Base-by-base conservation (phyloP, 1,140 invertebrate genomes). In the Tetraneura akinire region DNA sequence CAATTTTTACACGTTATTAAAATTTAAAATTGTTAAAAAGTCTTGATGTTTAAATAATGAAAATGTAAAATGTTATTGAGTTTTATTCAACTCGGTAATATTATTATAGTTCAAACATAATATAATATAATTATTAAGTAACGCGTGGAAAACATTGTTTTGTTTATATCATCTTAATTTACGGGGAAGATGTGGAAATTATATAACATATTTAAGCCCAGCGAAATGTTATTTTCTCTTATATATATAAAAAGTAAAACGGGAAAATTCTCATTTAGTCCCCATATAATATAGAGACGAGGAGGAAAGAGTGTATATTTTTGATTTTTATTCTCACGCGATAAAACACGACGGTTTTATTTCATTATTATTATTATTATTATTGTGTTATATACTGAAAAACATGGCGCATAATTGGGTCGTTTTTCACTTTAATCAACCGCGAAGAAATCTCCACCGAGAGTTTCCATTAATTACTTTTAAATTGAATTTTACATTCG, bases 401-500 rank as follows among this genome's bases (percentile, higher is more conserved):
- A 62, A 78, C 60, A 51, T 29, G 49, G 29, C 74, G 29, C 37
- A 64, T 64, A 55, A 81, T 55, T 47, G 60, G 47, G 62, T 64
- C 45, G 74, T 80, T 81, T 45, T 60, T 64, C 60, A 62, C 42
- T 64, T 62, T 76, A 81, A 73, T 74, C 21, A 76, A 66, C 81
- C 57, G 49, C 55, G 57, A 70, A 76, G 42, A 64, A 51, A 60
- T 68, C 49, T 53, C 49, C 29, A 26, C 74, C 29, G 26, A 80
- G 21, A 57, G 47, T 76, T 76, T 81, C 42, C 55, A 64, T 62
- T 47, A 64, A 62, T 76, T 80, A 74, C 81, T 76, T 81, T 80
- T 66, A 78, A 78, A 76, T 76, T 76, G n/a, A 76, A 76, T 76
- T 78, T 78, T 60, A 47, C 42, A 78, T 78, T 78, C 21, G 10